These are phyloP conservation scores for Bombus picipes DNA, from an alignment of 1,140 invertebrate genomes.

Conservation along the genomic window DNA sequence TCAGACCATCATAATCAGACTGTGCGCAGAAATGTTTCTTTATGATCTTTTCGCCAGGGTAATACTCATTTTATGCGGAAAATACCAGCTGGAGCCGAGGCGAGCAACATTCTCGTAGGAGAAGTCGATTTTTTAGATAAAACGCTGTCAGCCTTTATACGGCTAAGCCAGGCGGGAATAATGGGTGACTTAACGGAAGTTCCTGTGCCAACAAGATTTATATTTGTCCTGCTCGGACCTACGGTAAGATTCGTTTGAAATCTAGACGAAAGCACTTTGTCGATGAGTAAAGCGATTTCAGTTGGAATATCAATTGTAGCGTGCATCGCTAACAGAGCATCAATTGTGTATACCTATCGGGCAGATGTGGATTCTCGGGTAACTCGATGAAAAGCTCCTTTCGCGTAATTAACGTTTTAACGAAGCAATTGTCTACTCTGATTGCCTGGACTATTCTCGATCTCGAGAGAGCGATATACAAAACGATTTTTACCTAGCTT, in stretches of 20 bases:
- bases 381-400: conserved; percentile 1
- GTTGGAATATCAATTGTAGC: neutral
- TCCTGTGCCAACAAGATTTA: conserved; percentile 97
- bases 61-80: conserved; percentile 98
- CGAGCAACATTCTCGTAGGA: conserved; percentile 98
- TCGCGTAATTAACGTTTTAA: conserved; percentile 51
- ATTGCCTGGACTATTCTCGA: conserved; percentile 29
- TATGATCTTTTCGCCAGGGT: conserved; percentile 82
- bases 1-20: neutral
- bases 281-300: neutral
- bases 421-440: conserved; percentile 49
- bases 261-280: neutral
- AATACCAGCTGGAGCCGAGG: conserved; percentile 97
- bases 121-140: conserved; percentile 98
- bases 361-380: neutral
- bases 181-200: conserved; percentile 98
- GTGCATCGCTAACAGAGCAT: neutral
- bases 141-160: conserved; percentile 95
- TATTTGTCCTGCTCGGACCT: conserved; percentile 97
- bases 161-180: conserved; percentile 93
- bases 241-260: conserved; percentile 80
- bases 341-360: neutral
- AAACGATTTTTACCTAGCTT: conserved; percentile 23
- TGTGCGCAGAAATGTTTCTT: neutral
- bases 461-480: conserved; percentile 3